Conservation (phyloP, 2,797 vertebrate species). For the Nannoperca australis region DNA sequence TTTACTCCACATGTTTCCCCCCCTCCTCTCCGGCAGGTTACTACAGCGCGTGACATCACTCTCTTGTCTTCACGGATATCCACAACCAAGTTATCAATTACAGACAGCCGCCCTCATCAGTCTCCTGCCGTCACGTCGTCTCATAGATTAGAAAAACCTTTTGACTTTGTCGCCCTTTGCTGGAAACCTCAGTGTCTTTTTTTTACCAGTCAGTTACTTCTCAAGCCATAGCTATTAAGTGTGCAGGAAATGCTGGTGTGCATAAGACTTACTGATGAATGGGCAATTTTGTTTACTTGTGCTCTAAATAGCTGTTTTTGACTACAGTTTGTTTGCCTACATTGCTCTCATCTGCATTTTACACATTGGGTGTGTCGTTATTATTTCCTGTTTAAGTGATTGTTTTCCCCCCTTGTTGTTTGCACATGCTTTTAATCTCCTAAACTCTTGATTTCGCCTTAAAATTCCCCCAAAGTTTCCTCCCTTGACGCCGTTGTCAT, state of each 20-base stretch:
- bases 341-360: background rate
- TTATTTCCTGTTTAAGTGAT: background rate
- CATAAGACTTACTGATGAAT: slow-evolving; percentile 15
- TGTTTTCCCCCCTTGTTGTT: background rate
- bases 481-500: background rate
- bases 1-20: background rate
- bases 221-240: background rate
- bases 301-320: background rate
- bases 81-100: background rate
- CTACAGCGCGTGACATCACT: background rate
- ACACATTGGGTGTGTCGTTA: background rate
- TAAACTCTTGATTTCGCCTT: background rate
- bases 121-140: background rate
- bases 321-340: background rate
- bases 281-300: background rate
- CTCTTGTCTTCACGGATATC: no score
- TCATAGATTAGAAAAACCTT: background rate
- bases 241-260: background rate
- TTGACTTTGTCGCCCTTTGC: background rate
- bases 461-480: background rate
- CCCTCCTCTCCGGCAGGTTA: background rate
- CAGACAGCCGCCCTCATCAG: background rate
- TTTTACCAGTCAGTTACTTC: background rate
- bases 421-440: background rate
- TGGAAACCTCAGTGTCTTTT: background rate